These are phyloP conservation scores for Pristionchus arcanus DNA, from an alignment of 2,888 invertebrate species.

Conservation along the genomic window DNA sequence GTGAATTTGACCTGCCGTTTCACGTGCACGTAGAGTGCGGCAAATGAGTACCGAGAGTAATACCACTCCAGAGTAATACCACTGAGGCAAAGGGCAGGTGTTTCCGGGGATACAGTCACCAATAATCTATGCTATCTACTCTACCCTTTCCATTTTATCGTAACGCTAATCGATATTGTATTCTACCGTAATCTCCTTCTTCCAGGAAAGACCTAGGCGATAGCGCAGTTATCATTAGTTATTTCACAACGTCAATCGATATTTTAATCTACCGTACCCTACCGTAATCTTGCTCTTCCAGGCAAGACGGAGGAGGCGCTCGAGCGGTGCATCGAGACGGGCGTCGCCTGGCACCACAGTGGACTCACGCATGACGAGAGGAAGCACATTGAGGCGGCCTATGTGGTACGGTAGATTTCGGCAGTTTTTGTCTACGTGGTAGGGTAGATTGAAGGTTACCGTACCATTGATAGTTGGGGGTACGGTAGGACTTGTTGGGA, in stretches of 20 bases:
- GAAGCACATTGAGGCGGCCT: conserved; percentile 86
- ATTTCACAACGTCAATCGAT: background rate
- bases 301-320: conserved; percentile 79
- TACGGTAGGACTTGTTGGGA: conserved; percentile 80
- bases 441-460: background rate
- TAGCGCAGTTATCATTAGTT: background rate
- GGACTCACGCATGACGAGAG: conserved; percentile 92
- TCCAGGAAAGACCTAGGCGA: no score
- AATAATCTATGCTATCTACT: no score
- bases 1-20: no score
- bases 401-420: conserved; percentile 60
- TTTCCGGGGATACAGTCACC: no score
- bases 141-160: no score
- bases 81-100: no score
- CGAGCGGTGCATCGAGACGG: conserved; percentile 86
- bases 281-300: background rate
- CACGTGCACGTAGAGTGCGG: no score
- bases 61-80: no score
- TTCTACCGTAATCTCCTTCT: background rate
- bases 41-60: no score
- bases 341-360: conserved; percentile 93
- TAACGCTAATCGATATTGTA: background rate
- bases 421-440: background rate
- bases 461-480: background rate
- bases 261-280: background rate